phyloP scores from a whole-genome alignment of 2,113 vertebrate species.

The Micronycteris hirsuta region DNA sequence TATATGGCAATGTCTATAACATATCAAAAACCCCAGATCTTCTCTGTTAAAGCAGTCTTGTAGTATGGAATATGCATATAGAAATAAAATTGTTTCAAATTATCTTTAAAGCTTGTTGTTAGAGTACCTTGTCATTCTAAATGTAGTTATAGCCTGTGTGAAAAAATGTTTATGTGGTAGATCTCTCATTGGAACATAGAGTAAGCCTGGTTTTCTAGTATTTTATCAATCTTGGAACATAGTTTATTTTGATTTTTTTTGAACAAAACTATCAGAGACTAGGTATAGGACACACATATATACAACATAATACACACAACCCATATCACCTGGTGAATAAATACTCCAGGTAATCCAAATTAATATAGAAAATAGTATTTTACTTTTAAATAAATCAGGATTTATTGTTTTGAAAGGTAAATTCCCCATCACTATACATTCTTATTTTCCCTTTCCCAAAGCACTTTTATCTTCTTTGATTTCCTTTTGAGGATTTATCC shows the following conservation, averaged over 20 bases:
- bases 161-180: background rate
- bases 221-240: background rate
- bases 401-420: background rate
- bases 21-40: background rate
- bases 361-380: background rate
- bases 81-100: constrained; percentile 13
- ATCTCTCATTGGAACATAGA: background rate
- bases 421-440: background rate
- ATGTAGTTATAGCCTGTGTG: background rate
- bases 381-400: background rate
- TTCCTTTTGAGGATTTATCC: background rate
- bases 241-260: background rate
- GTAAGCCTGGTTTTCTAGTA: background rate
- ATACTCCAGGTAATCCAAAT: background rate
- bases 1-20: background rate
- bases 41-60: background rate
- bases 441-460: background rate
- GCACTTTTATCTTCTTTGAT: background rate
- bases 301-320: background rate
- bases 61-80: background rate
- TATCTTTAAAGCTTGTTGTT: background rate
- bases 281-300: background rate
- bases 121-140: background rate
- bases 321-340: background rate
- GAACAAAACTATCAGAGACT: background rate